These are phyloP conservation scores for Acyrthosiphon pisum DNA, from an alignment of 1,140 invertebrate species.

Conservation along the genomic window DNA sequence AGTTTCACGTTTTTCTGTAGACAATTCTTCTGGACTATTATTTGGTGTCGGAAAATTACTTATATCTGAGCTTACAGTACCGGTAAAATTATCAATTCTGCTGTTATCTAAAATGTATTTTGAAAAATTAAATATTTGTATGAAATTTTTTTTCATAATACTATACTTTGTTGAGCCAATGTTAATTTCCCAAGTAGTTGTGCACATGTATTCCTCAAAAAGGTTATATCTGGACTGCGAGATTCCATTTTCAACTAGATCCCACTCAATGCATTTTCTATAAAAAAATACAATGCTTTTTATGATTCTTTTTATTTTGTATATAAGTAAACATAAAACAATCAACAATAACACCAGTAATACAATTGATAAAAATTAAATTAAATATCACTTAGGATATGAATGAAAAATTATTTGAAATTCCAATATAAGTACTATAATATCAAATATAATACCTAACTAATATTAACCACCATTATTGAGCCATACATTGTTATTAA, in stretches of 20 bases:
- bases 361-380: too few species aligned
- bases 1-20: constrained; percentile 72
- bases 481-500: too few species aligned
- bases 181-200: constrained; percentile 59
- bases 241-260: constrained; percentile 60
- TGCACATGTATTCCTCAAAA: constrained; percentile 59
- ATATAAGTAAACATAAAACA: too few species aligned
- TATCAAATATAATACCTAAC: too few species aligned
- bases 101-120: background rate
- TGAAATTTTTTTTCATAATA: background rate
- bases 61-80: background rate
- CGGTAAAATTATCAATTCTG: background rate
- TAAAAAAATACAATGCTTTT: too few species aligned
- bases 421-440: too few species aligned
- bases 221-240: constrained; percentile 45
- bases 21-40: constrained; percentile 73
- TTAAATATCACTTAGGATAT: too few species aligned
- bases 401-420: too few species aligned
- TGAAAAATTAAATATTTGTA: background rate
- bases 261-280: too few species aligned
- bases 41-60: constrained; percentile 63
- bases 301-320: too few species aligned
- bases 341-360: too few species aligned
- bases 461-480: too few species aligned
- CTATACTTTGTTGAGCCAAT: constrained; percentile 14